phyloP scores from a whole-genome alignment of 2,888 invertebrate species.

The Phlogophora meticulosa region DNA sequence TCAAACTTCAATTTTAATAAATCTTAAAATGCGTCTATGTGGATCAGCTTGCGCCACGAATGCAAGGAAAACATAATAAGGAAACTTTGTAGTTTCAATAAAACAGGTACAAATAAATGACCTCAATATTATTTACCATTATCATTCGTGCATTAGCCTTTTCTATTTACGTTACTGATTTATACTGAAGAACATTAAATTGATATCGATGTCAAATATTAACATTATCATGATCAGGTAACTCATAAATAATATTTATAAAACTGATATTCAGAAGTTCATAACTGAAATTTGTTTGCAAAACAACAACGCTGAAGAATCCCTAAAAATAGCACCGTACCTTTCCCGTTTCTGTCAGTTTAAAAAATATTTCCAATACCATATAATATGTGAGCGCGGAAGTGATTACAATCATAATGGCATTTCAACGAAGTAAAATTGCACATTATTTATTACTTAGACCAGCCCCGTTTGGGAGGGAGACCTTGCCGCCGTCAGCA shows the following conservation, averaged over 20 bases:
- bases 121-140: conserved; percentile 38
- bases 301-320: not conserved
- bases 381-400: conserved; percentile 8
- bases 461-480: conserved; percentile 60
- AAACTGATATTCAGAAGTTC: not conserved
- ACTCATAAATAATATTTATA: not conserved
- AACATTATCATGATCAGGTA: not conserved
- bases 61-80: conserved; percentile 50
- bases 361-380: not conserved
- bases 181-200: not conserved
- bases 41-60: not conserved
- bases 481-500: conserved; percentile 67
- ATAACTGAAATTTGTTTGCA: not conserved
- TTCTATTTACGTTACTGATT: not conserved
- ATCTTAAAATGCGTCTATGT: no score
- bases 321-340: not conserved
- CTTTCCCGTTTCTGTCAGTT: conserved; percentile 1
- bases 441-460: conserved; percentile 50
- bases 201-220: not conserved
- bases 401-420: conserved; percentile 10
- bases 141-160: conserved; percentile 15
- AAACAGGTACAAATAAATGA: conserved; percentile 27
- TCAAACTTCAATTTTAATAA: no score
- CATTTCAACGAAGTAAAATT: conserved; percentile 19
- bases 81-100: conserved; percentile 32